phyloP scores from a whole-genome alignment of 2,888 invertebrate species.

The Metacarcinus magister region DNA sequence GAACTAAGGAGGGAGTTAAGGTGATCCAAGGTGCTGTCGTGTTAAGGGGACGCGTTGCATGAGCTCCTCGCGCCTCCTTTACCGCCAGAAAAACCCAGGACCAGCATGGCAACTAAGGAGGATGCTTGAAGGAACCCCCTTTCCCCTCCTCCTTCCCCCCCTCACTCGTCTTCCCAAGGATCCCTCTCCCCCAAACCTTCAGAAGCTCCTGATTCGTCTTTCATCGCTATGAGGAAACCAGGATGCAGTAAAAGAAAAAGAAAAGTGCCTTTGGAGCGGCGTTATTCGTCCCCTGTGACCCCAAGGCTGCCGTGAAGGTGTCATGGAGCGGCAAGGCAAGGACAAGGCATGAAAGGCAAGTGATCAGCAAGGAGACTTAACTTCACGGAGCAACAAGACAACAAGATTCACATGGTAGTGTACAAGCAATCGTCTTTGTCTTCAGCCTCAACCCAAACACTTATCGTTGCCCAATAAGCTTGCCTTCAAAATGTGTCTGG shows the following conservation, averaged over 20 bases:
- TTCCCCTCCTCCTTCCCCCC: background rate
- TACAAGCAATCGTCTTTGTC: background rate
- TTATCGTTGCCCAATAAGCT: background rate
- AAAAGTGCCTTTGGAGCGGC: background rate
- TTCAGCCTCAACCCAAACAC: background rate
- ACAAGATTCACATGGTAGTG: background rate
- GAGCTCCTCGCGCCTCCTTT: background rate
- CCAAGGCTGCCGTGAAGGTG: background rate
- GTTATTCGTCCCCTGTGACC: background rate
- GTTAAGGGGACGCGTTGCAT: background rate
- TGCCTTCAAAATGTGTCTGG: background rate
- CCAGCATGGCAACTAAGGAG: slow-evolving; percentile 46
- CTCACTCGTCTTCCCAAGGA: background rate
- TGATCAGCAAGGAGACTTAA: background rate
- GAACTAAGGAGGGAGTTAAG: background rate
- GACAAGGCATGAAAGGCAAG: background rate
- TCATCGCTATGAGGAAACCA: background rate
- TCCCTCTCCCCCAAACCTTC: background rate
- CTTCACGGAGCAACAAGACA: no score
- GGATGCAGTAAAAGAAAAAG: background rate
- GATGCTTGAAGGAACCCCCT: background rate
- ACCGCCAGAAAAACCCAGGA: slow-evolving; percentile 31
- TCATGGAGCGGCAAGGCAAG: background rate
- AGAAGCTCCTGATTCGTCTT: background rate
- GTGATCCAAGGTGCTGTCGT: background rate